These are phyloP conservation scores for Prosapia bicincta DNA, from an alignment of 2,888 invertebrate genomes.

Conservation along the genomic window DNA sequence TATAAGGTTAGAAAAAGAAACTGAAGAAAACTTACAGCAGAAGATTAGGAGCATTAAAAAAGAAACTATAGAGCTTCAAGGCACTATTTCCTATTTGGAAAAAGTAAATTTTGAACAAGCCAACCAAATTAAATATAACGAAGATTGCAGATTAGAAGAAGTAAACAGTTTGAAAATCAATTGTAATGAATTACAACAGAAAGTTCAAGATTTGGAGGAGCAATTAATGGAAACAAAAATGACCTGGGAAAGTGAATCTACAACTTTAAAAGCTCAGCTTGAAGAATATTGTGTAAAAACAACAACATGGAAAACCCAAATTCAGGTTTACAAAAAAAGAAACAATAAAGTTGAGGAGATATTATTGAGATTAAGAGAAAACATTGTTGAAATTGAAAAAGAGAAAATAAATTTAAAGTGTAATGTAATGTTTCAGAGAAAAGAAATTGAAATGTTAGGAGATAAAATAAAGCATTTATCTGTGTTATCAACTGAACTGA, in stretches of 20 bases:
- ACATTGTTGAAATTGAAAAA: not conserved
- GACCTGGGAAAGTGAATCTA: not conserved
- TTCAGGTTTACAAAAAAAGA: not conserved
- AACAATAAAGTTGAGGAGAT: not conserved
- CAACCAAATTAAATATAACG: not conserved
- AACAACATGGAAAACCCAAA: not conserved
- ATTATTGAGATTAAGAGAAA: not conserved
- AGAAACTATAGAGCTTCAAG: not conserved
- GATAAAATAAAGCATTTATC: not conserved
- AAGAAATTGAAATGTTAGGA: not conserved
- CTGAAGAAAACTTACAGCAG: not conserved
- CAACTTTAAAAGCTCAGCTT: not conserved
- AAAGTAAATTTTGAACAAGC: not conserved
- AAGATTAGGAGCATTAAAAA: not conserved
- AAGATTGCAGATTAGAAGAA: not conserved
- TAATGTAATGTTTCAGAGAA: not conserved
- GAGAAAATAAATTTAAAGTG: not conserved
- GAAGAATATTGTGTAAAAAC: not conserved
- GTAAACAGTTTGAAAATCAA: not conserved
- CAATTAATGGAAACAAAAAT: not conserved
- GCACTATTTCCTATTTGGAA: not conserved
- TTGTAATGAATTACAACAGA: not conserved
- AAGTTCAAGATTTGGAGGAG: not conserved
- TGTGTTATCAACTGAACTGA: not conserved
- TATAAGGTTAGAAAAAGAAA: not conserved